These are phyloP conservation scores for Sandelia bainsii DNA, from an alignment of 2,797 vertebrate species.

Conservation along the genomic window DNA sequence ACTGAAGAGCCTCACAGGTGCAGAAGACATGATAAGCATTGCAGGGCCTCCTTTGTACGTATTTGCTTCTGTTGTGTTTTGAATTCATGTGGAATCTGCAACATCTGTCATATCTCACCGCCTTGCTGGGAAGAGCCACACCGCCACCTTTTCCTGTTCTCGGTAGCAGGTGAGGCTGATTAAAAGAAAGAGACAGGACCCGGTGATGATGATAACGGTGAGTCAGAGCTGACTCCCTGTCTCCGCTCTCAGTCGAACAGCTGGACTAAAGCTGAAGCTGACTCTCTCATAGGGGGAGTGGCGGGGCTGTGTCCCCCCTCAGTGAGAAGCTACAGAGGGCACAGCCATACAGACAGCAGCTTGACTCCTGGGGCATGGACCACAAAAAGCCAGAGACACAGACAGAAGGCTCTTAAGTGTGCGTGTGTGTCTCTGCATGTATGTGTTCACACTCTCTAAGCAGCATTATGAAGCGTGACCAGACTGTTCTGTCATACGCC, in stretches of 20 bases:
- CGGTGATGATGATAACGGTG: conserved; percentile 16
- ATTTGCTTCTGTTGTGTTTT: conserved; percentile 33
- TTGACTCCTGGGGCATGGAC: conserved; percentile 74
- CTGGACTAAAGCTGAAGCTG: conserved; percentile 56
- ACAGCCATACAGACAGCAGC: conserved; percentile 72
- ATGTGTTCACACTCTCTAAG: conserved; percentile 69
- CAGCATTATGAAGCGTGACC: conserved; percentile 79
- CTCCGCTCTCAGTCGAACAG: conserved; percentile 53
- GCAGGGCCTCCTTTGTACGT: conserved; percentile 37
- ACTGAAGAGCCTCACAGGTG: conserved; percentile 46
- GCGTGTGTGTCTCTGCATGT: conserved; percentile 46
- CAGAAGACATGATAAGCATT: conserved; percentile 38
- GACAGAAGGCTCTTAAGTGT: conserved; percentile 63
- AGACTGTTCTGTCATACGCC: conserved; percentile 81
- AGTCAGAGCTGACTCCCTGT: conserved; percentile 50
- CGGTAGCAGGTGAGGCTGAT: conserved; percentile 49
- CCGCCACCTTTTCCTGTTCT: conserved; percentile 23
- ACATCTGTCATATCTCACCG: conserved; percentile 33
- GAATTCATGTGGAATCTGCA: conserved; percentile 38
- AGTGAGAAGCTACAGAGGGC: conserved; percentile 61
- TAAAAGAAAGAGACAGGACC: conserved; percentile 38
- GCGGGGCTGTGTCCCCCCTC: conserved; percentile 41
- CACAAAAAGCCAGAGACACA: conserved; percentile 71
- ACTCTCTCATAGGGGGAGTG: conserved; percentile 49
- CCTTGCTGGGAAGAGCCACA: conserved; percentile 13